Base-by-base conservation (phyloP, 92 coral and sea anemone genomes). In the Palythoa grandis region DNA sequence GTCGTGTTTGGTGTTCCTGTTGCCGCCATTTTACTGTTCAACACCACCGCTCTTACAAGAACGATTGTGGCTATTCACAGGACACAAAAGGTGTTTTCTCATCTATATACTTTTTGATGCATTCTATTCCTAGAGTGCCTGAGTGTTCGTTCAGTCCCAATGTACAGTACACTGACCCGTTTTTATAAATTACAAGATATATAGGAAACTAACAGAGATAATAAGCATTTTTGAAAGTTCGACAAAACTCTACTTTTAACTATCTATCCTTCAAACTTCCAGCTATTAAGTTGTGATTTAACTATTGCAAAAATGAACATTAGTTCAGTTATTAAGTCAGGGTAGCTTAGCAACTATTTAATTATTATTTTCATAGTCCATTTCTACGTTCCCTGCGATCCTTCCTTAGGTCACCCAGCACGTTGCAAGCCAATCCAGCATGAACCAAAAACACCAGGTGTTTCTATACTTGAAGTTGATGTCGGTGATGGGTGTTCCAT, bases 401-500 rank as follows among this genome's bases (percentile, higher is more conserved):
- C 16, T 4, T 54, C 10, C 47, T 25, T 20, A 77, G 82, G 82
- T 35, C 82, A 77, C 82, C 12, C 7, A 57, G 67, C 57, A 47
- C 6, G 82, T 56, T 12, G 47, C 82, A 37, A 77, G 11, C 24
- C 82, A 54, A 25, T 77, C 82, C 14, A 13, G 52, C 16, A 57
- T 2, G n/a, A 19, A 13, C 11, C 82, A 56, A 24, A 56, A 53
- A 43, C 54, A 25, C 50, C 82, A 35, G 70, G 69, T 48, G 37
- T 15, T 77, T 57, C 8, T 77, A 48, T 77, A 54, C 52, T 50
- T 77, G 68, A 77, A 77, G 50, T 20, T 77, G 50, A 29, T 77
- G 82, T 5, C 82, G 23, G 82, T 77, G 35, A 77, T 77, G 82
- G 82, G 82, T 16, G 70, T 56, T 77, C 82, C 82, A n/a, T 77